These are phyloP conservation scores for Bufotes viridis DNA, from an alignment of 2,797 vertebrate species.

Conservation along the genomic window DNA sequence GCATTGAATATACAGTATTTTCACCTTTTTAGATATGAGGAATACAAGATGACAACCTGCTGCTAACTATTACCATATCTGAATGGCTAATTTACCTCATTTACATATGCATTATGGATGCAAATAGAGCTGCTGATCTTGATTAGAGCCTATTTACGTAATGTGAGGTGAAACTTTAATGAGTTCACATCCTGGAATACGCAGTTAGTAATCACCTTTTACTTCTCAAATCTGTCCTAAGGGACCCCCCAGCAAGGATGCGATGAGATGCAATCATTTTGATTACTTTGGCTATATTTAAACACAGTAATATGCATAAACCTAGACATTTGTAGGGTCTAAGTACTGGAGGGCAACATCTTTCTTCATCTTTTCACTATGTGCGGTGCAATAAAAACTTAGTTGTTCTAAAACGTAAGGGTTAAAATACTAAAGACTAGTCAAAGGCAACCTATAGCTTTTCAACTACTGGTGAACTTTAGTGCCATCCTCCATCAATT, in stretches of 20 bases:
- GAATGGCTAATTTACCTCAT: slow-evolving; percentile 26
- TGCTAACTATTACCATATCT: slow-evolving; percentile 9
- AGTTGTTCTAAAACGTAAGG: not conserved
- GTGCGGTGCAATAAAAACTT: not conserved
- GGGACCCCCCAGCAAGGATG: slow-evolving; percentile 27
- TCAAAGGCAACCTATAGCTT: not conserved
- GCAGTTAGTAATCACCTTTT: slow-evolving; percentile 35
- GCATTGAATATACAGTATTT: not conserved
- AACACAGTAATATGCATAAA: slow-evolving; percentile 15
- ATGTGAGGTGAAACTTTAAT: slow-evolving; percentile 34
- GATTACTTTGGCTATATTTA: slow-evolving; percentile 37
- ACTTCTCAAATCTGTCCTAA: slow-evolving; percentile 26
- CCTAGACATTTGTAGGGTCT: not conserved
- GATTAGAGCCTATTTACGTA: slow-evolving; percentile 49
- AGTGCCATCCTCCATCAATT: not conserved
- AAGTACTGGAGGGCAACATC: not conserved
- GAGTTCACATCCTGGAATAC: slow-evolving; percentile 32
- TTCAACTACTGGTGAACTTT: not conserved
- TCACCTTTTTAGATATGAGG: not conserved
- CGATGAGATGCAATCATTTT: slow-evolving; percentile 47
- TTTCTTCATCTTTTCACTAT: not conserved
- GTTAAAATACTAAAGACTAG: not conserved
- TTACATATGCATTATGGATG: slow-evolving; percentile 40
- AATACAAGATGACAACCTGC: not conserved
- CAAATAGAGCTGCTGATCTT: slow-evolving; percentile 24